Evolutionary conservation across 2,113 vertebrate genomes (phyloP).

Genomic region (Eclectus roratus): DNA sequence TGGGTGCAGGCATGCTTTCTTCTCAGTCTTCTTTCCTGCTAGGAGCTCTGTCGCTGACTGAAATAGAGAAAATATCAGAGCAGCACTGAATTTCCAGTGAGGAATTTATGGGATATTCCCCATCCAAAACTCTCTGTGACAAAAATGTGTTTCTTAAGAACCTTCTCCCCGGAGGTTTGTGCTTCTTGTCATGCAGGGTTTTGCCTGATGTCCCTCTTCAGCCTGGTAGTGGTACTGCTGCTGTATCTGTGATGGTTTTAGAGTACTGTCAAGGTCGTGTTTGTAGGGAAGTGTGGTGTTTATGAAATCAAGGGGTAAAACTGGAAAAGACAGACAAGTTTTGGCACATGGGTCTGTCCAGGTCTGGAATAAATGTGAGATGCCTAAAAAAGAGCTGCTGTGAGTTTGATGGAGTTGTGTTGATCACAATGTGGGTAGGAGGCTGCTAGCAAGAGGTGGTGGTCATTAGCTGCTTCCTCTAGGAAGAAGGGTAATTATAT

Average conservation of each 20-base stretch:
- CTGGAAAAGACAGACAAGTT: not conserved
- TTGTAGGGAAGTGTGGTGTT: not conserved
- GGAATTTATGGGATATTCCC: not conserved
- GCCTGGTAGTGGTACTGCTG: not conserved
- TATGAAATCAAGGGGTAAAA: not conserved
- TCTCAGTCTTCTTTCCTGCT: not conserved
- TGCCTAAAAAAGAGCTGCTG: not conserved
- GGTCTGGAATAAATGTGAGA: not conserved
- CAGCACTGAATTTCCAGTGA: not conserved
- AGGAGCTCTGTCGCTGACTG: not conserved
- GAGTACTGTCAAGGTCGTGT: not conserved
- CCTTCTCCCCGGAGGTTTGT: not conserved
- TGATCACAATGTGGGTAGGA: not conserved
- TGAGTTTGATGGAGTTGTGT: not conserved
- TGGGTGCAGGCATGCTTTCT: not conserved
- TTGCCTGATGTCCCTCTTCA: not conserved
- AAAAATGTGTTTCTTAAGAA: not conserved
- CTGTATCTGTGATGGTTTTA: not conserved
- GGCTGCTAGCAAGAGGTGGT: not conserved
- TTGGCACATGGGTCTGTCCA: not conserved
- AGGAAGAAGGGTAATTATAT: not conserved
- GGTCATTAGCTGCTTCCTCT: not conserved
- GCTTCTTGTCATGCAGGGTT: not conserved
- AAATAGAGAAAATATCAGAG: not conserved
- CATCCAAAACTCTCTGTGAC: not conserved